These are phyloP conservation scores for Tiphia femorata DNA, from an alignment of 2,888 invertebrate genomes.

Conservation along the genomic window DNA sequence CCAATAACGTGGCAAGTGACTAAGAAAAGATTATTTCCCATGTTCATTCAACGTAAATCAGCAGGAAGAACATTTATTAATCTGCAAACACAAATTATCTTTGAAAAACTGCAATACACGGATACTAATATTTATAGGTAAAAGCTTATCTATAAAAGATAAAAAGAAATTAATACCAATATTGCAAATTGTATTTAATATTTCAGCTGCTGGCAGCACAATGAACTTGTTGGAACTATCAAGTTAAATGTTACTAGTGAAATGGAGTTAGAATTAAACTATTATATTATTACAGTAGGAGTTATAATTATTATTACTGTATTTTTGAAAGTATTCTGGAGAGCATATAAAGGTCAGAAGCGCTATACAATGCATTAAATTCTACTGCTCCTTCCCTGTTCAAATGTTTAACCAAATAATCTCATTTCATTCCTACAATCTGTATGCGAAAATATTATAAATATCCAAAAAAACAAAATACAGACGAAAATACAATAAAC, in stretches of 20 bases:
- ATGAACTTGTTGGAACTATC: constrained; percentile 74
- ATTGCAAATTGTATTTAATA: not conserved
- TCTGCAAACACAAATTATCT: constrained; percentile 72
- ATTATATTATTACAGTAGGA: constrained; percentile 69
- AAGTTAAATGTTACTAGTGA: constrained; percentile 72
- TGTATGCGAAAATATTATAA: no score
- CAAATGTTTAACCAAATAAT: no score
- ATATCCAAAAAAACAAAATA: no score
- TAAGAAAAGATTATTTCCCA: constrained; percentile 70
- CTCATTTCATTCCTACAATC: no score
- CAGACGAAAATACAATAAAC: no score
- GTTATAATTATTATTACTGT: constrained; percentile 64
- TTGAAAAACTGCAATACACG: constrained; percentile 69
- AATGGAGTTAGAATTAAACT: constrained; percentile 68
- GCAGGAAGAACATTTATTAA: constrained; percentile 73
- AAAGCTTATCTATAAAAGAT: constrained; percentile 7
- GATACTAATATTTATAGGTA: constrained; percentile 77
- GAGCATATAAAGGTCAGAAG: constrained; percentile 66
- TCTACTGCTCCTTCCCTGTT: no score
- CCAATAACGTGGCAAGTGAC: constrained; percentile 74
- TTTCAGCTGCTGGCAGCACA: constrained; percentile 77
- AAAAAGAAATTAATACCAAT: not conserved
- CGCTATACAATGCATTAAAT: constrained; percentile 56
- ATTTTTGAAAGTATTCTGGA: constrained; percentile 68
- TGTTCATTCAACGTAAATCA: constrained; percentile 69